Conservation (phyloP, 2,797 vertebrate genomes). For the Myioborus miniatus region DNA sequence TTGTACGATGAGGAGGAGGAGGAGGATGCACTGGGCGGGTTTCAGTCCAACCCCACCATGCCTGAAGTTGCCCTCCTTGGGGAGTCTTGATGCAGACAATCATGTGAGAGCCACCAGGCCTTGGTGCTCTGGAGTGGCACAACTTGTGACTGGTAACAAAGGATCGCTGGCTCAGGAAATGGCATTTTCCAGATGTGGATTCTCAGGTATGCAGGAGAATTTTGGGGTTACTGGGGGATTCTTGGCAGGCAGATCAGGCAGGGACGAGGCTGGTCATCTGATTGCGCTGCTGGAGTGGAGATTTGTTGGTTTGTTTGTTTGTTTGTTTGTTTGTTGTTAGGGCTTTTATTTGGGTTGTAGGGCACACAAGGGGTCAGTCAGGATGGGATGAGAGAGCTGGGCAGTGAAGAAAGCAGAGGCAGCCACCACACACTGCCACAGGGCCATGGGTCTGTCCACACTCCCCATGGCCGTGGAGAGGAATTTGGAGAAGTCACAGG, state of each 20-base stretch:
- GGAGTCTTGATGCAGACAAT: background rate
- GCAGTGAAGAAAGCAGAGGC: background rate
- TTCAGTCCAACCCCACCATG: background rate
- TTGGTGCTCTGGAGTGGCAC: fast-evolving
- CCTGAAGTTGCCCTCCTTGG: background rate
- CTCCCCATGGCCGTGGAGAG: background rate
- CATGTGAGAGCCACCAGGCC: fast-evolving
- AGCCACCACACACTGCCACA: background rate
- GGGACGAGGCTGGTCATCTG: fast-evolving
- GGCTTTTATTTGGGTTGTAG: background rate
- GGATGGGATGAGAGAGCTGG: background rate
- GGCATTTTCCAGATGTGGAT: background rate
- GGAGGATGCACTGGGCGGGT: background rate
- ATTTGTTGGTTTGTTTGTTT: background rate
- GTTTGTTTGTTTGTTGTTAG: fast-evolving
- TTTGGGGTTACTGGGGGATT: fast-evolving
- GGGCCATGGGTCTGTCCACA: background rate
- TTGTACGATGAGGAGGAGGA: background rate
- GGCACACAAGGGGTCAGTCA: background rate
- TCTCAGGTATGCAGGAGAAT: background rate
- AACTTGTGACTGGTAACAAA: fast-evolving
- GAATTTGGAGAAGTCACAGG: constrained; percentile 80
- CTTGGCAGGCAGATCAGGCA: background rate
- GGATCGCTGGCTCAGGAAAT: fast-evolving
- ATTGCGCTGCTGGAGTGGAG: fast-evolving